Evolutionary conservation across 2,888 invertebrate genomes (phyloP).

Genomic region (Himalopsyche anomala): DNA sequence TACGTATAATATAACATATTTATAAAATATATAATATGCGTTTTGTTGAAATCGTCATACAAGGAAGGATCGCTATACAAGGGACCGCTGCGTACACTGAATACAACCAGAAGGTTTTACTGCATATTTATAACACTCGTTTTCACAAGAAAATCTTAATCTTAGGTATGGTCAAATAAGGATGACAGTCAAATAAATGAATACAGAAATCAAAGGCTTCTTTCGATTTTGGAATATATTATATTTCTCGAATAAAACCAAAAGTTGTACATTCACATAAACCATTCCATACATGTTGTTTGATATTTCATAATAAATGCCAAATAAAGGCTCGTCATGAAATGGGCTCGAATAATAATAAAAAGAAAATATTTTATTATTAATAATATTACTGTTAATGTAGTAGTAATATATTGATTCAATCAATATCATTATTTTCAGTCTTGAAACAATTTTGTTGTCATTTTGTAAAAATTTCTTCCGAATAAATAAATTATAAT

Average conservation of each 20-base stretch:
- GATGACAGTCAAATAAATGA: not conserved
- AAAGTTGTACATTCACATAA: slow-evolving; percentile 54
- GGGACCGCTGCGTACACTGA: too few species aligned
- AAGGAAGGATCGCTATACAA: too few species aligned
- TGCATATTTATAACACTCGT: too few species aligned
- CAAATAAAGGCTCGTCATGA: slow-evolving; percentile 57
- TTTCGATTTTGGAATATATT: slow-evolving; percentile 53
- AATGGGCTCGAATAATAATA: slow-evolving; percentile 47
- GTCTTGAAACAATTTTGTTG: slow-evolving; percentile 67
- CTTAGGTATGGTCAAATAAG: too few species aligned
- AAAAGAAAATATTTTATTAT: slow-evolving; percentile 48
- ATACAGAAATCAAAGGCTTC: not conserved
- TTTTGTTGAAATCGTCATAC: too few species aligned
- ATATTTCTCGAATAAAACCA: slow-evolving; percentile 55
- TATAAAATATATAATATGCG: too few species aligned
- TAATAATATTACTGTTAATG: slow-evolving; percentile 49
- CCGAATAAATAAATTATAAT: slow-evolving; percentile 65
- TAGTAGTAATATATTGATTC: slow-evolving; percentile 56
- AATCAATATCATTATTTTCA: slow-evolving; percentile 61
- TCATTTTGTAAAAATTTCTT: slow-evolving; percentile 65
- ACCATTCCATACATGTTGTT: slow-evolving; percentile 46
- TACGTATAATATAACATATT: too few species aligned
- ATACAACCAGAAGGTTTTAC: too few species aligned
- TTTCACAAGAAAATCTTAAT: too few species aligned
- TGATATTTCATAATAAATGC: slow-evolving; percentile 50